Conservation (phyloP, 1,140 invertebrate species). For the Thalassaphorura encarpata region DNA sequence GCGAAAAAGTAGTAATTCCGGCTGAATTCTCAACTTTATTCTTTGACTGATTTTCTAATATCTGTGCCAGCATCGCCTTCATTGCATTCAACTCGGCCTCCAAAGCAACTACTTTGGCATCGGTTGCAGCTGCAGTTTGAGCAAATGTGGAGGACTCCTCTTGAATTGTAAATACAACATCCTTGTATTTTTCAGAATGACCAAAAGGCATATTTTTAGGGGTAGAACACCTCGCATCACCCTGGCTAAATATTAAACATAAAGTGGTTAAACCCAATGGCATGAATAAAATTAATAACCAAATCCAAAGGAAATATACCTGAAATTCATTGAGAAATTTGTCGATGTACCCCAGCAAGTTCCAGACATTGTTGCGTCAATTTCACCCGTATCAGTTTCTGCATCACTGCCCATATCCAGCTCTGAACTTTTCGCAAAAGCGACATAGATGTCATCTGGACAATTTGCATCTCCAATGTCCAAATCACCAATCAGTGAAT, state of each 20-base stretch:
- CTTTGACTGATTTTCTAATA: background rate
- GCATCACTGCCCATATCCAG: background rate
- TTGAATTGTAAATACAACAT: background rate
- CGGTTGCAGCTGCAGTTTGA: background rate
- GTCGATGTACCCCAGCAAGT: background rate
- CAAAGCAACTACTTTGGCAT: constrained; percentile 6
- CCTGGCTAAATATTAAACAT: background rate
- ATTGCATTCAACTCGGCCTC: constrained; percentile 1
- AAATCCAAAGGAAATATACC: background rate
- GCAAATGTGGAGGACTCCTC: background rate
- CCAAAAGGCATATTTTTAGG: too few species aligned
- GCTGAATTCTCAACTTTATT: too few species aligned
- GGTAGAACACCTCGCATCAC: constrained; percentile 3
- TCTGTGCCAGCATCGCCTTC: background rate
- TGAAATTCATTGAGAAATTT: background rate
- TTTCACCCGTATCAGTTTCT: background rate
- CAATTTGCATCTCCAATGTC: too few species aligned
- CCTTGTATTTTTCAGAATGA: too few species aligned
- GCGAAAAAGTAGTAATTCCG: too few species aligned
- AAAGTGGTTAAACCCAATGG: background rate
- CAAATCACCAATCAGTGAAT: too few species aligned
- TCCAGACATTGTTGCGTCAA: background rate
- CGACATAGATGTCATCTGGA: too few species aligned
- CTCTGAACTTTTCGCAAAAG: background rate
- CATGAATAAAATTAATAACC: background rate